Base-by-base conservation (phyloP, 2,888 invertebrate genomes). In the Ditula angustiorana region DNA sequence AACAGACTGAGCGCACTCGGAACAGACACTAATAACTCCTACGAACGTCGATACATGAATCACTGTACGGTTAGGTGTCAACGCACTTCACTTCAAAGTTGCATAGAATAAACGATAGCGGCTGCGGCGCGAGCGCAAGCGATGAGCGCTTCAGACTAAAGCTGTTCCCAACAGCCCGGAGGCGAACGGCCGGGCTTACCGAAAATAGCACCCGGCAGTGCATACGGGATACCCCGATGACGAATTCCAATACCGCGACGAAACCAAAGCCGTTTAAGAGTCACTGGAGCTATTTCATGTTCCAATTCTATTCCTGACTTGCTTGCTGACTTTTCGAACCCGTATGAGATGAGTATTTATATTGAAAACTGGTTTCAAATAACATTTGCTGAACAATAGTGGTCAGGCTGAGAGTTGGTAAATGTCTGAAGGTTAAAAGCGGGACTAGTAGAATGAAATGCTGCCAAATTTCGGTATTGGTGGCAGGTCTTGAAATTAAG, bases 181-280 rank as follows among this genome's bases (percentile, higher is more conserved):
- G 88, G 87, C 87, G 83, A 87, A 88, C 86, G 89, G 79, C 88
- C 87, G 88, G 82, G 79, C 80, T 81, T 74, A 84, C 85, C 90
- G 71, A 83, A 92, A 92, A 92, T 92, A 92, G 88, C 88, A 86
- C 87, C 90, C 91, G 90, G 90, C 88, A 89, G 86, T 90, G 86
- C 85, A 87, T n/a, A 77, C 77, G 85, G 88, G 86, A 80, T 82
- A 86, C 85, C 87, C 86, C 83, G 83, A 80, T 87, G 87, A 87
- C 85, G 88, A 87, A 86, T 87, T 81, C 82, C 80, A 75, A 75
- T 79, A 77, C 76, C 68, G 73, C 73, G 65, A 69, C 73, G 71
- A 73, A 70, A 72, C 70, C 49, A 57, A 62, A 63, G 74, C 80
- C 83, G 73, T 86, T 89, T 49, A 23, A 50, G 13, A 62, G 49